Conservation (phyloP, 2,888 invertebrate species). For the Drosophila mimica region DNA sequence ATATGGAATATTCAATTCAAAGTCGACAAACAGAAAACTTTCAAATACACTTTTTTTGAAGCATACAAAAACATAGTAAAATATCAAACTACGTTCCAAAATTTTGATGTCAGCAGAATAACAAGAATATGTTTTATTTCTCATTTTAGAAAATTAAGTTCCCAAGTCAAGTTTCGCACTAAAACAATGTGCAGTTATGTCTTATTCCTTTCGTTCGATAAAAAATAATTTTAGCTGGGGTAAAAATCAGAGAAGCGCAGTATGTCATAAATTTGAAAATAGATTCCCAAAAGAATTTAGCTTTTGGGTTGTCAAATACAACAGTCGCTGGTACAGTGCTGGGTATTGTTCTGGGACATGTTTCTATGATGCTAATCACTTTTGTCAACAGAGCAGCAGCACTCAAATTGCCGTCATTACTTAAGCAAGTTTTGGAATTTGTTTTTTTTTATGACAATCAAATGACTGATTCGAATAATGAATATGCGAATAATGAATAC, state of each 20-base stretch:
- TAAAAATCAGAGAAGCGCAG: background rate
- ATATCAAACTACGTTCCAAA: background rate
- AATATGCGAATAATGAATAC: constrained; percentile 22
- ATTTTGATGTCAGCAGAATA: background rate
- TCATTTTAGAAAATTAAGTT: background rate
- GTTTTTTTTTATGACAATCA: constrained; percentile 36
- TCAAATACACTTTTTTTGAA: too few species aligned
- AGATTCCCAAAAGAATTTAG: background rate
- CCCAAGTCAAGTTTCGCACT: background rate
- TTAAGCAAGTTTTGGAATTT: constrained; percentile 44
- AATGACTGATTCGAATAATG: constrained; percentile 48
- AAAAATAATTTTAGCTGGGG: background rate
- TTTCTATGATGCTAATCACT: constrained; percentile 48
- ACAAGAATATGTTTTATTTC: background rate
- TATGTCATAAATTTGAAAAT: background rate
- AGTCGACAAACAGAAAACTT: too few species aligned
- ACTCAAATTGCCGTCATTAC: constrained; percentile 5
- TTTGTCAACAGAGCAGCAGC: constrained; percentile 54
- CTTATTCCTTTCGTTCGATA: background rate
- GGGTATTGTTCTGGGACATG: constrained; percentile 31
- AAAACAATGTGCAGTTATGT: background rate
- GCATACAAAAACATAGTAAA: background rate
- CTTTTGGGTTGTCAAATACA: background rate
- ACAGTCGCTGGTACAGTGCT: background rate
- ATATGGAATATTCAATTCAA: too few species aligned